A percentile compares a stretch with the other conserved stretches of the same genome.
Evolutionary conservation across 2,888 invertebrate genomes (phyloP).

Genomic region (Lithosia quadra): DNA sequence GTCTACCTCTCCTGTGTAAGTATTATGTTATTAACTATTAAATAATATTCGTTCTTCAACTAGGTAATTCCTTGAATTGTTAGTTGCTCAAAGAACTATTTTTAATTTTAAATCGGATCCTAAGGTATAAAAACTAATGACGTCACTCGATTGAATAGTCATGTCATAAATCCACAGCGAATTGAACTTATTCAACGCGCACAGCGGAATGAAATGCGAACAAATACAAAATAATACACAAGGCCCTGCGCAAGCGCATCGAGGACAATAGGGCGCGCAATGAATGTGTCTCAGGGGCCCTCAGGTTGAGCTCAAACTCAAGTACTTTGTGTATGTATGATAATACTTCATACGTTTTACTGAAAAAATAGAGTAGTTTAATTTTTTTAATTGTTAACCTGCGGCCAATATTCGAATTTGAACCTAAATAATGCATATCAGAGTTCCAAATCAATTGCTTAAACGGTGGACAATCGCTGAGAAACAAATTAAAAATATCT

Average conservation of each 20-base stretch:
- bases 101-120: not conserved
- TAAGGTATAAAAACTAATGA: not conserved
- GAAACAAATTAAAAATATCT: not conserved
- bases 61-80: not conserved
- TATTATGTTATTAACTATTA: not conserved
- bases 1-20: no score
- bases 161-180: conserved; percentile 26
- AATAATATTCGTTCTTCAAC: not conserved
- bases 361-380: not conserved
- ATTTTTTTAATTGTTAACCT: not conserved
- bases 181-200: conserved; percentile 27
- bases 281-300: conserved; percentile 36
- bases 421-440: not conserved
- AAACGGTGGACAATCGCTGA: not conserved
- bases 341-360: conserved; percentile 9
- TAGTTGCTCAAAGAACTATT: not conserved
- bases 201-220: conserved; percentile 38
- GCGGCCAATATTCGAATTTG: not conserved
- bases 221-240: conserved; percentile 38
- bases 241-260: conserved; percentile 36
- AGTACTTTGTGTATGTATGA: conserved; percentile 9
- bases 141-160: not conserved
- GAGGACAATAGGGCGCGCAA: conserved; percentile 48
- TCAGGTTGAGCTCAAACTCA: conserved; percentile 8
- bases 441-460: not conserved